Evolutionary conservation across 2,113 vertebrate genomes (phyloP), one percentile per base, ranked within the genome.

Genomic region (Mus pahari): DNA sequence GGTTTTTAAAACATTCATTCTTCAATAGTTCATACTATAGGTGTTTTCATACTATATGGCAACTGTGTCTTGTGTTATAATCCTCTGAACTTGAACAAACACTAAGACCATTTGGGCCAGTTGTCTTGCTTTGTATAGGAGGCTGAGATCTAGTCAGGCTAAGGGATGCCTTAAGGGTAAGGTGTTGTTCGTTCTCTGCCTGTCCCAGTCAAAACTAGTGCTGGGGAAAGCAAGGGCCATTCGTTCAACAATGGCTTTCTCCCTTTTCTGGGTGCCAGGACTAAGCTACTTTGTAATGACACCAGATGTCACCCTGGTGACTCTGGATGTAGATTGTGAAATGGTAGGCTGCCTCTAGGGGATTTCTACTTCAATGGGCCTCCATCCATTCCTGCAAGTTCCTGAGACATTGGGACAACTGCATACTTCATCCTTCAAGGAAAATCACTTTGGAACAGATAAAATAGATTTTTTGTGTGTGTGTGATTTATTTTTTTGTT

Each of bases 21-120:
- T 77, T 94, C 78, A 86, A 31, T 66, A 88, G 45, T 95, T 88
- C 73, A 89, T 36, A 82, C 91, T 31, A 31, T 39, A 86, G n/a
- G 31, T 70, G 82, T 31, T 31, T 31, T 66, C 28, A 33, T 66
- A 31, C 3, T 66, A 31, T 53, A 45, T 26, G 19, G 58, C n/a
- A 42, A 83, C 73, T 68, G 2, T 24, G 91, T 92, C 79, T 64
- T 73, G 17, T 73, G 79, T 48, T 93, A 90, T 82, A 42, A 39
- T 86, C 45, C 64, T 86, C 45, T 31, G 84, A 86, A 6, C 14
- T 66, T 78, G 60, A 9, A 71, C 31, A 79, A 83, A 94, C 13
- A 20, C 60, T 26, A 87, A 48, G 48, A 13, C 17, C 7, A 68
- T 31, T 39, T 48, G 12, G 31, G 19, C 10, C 48, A 53, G 48